phyloP scores from a whole-genome alignment of 2,888 invertebrate genomes.

The Sarcophaga carnaria region DNA sequence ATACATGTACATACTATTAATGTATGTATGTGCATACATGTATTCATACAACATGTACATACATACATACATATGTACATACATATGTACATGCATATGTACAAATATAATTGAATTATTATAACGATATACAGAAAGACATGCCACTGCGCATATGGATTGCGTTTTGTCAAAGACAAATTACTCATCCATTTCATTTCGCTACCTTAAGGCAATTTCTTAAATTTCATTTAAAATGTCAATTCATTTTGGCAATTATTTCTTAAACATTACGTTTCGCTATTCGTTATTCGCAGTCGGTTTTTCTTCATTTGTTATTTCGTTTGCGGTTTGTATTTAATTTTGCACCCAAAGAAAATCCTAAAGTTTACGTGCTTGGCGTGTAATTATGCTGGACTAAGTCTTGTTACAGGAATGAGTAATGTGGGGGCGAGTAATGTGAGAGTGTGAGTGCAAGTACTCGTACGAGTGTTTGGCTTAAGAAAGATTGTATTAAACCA shows the following conservation, averaged over 20 bases:
- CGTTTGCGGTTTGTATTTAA: not conserved
- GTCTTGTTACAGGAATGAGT: not conserved
- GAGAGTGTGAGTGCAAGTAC: not conserved
- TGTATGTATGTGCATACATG: too few species aligned
- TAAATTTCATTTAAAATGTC: constrained; percentile 21
- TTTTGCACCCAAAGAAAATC: constrained; percentile 13
- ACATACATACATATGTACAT: not conserved
- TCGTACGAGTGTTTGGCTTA: not conserved
- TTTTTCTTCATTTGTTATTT: too few species aligned
- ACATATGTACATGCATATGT: too few species aligned
- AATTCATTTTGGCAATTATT: constrained; percentile 8
- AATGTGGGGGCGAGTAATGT: not conserved
- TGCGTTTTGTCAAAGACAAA: constrained; percentile 8
- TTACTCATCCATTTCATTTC: not conserved
- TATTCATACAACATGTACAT: too few species aligned
- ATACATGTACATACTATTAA: not conserved
- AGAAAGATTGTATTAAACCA: constrained; percentile 23
- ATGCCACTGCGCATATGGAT: not conserved
- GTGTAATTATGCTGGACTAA: constrained; percentile 28
- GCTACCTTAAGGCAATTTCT: constrained; percentile 12
- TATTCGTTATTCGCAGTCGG: not conserved
- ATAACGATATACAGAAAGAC: not conserved
- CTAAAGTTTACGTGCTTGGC: constrained; percentile 34
- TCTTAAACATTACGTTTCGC: not conserved
- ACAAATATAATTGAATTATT: not conserved